Evolutionary conservation across 2,888 invertebrate species (phyloP), one percentile per base, ranked within the genome.

Genomic region (Therioaphis trifolii): DNA sequence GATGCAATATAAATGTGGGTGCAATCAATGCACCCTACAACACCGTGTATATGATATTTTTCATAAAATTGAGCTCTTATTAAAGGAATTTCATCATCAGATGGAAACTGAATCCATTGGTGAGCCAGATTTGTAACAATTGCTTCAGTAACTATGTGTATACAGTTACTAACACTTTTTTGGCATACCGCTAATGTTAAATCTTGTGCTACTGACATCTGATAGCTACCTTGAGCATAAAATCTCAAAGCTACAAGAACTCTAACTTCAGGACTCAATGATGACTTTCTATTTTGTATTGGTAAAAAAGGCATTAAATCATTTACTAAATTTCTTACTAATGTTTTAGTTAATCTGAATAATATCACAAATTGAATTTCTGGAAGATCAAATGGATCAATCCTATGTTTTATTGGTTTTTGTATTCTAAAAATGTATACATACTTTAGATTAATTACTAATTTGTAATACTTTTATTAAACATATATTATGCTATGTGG

Each of bases 151-250:
- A 72, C 72, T 14, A 18, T 52, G n/a, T 72, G 52, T 29, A 72
- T 27, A 72, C 52, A 72, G 5, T 72, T 72, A 29, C 72, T 72
- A 29, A 72, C 29, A 49, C 49, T 49, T 72, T 72, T 72, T 72
- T 72, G 72, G 21, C 72, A 72, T 52, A 52, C n/a, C 29, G 46
- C 12, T 18, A 72, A 29, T 29, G 24, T 49, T 18, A 72, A 49
- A 52, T 52, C 29, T 35, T 74, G 21, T 29, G 29, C 35, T 52
- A 74, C 72, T 14, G 55, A 74, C 55, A 52, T 29, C 18, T 74
- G 72, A 55, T 74, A 74, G 35, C 35, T 55, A 40, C 74, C 74
- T 35, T 74, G 55, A 74, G 74, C 74, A 74, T 35, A 35, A 35
- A 35, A 35, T 74, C 74, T 55, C 55, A 74, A 58, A 35, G 55